Evolutionary conservation across 2,888 invertebrate species (phyloP), one percentile per base, ranked within the genome.

Genomic region (Schizaphis graminum): DNA sequence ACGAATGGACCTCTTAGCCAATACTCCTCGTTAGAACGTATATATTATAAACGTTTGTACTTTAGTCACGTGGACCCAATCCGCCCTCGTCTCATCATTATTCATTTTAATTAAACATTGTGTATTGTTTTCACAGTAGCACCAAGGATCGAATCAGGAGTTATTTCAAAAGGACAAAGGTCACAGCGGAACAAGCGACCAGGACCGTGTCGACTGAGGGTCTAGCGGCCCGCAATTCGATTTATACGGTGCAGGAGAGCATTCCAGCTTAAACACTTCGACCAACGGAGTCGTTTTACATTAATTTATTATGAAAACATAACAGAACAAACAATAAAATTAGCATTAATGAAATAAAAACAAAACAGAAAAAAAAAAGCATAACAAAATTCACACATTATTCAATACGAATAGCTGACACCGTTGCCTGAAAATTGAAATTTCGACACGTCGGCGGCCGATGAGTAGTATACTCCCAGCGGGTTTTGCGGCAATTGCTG

Each of bases 81-180:
- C 26, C 26, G 44, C 85, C 26, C 24, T 26, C 44, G 26, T 3
- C 10, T 35, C 24, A 41, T 35, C 24, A 24, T 53, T 8, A 3
- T 41, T 35, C 3, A 24, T 16, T 21, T 21, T 77, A 77, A 77
- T 77, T 77, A 35, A 53, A 35, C 56, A 56, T 26, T 26, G 53
- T 89, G 44, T 87, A 47, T 91, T 91, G 41, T 77, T 95, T 95
- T 94, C 67, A 26, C 95, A 97, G 97, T 95, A 96, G 96, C 44
- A 96, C 97, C 91, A 97, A 97, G 95, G 97, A 97, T 95, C 96
- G 97, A 57, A 95, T 97, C 1, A 96, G 96, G 53, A 96, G 96
- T 93, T 97, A 97, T 95, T 96, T 97, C 95, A 94, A 94, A 67
- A 61, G 94, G 53, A 94, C 94, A 47, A 94, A 91, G 87, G 94